Conservation (phyloP, 2,113 vertebrate genomes). For the Vombatus ursinus region DNA sequence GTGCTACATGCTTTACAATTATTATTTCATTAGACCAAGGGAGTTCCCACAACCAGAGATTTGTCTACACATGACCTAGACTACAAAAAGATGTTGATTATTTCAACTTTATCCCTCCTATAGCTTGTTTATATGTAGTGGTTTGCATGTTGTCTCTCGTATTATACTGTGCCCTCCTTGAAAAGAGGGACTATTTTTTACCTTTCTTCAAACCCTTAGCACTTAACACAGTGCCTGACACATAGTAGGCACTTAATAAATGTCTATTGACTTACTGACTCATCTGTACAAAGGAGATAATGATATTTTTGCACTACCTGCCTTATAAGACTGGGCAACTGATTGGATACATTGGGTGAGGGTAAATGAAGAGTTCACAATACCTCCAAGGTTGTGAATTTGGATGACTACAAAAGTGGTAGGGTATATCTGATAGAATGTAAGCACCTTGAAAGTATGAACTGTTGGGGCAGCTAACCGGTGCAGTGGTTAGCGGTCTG, state of each 20-base stretch:
- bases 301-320: background rate
- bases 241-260: background rate
- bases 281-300: background rate
- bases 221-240: background rate
- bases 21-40: background rate
- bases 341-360: background rate
- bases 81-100: background rate
- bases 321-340: background rate
- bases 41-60: background rate
- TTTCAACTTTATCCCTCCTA: background rate
- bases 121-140: background rate
- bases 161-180: background rate
- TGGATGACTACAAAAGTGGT: background rate
- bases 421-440: background rate
- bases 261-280: background rate
- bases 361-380: background rate
- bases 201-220: background rate
- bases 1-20: background rate
- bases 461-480: background rate
- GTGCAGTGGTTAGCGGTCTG: too few relatives aligned
- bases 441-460: background rate
- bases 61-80: background rate
- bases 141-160: background rate
- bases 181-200: background rate
- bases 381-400: too few relatives aligned